These are phyloP conservation scores for Aphelinus atriplicis DNA, from an alignment of 1,140 invertebrate species.

Conservation along the genomic window DNA sequence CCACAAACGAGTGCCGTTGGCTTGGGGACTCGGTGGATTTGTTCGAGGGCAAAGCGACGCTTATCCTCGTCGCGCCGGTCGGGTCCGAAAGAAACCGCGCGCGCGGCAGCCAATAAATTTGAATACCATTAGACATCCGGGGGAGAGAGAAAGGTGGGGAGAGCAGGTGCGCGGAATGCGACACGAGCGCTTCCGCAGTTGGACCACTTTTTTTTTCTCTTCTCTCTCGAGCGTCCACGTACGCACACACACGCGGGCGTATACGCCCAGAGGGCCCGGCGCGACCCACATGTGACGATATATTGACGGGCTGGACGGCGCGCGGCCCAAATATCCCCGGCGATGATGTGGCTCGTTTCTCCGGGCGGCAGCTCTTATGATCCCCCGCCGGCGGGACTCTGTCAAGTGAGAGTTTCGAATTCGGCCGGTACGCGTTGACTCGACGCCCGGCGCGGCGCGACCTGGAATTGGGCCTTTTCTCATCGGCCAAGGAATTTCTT, in stretches of 20 bases:
- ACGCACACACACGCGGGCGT: not conserved
- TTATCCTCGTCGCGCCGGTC: no score
- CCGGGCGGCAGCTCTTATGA: not conserved
- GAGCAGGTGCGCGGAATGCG: no score
- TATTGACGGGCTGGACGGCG: not conserved
- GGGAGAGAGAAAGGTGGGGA: no score
- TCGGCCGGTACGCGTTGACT: no score
- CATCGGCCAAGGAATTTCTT: no score
- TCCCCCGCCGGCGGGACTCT: not conserved
- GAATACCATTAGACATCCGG: constrained; percentile 16
- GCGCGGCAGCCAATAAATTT: not conserved
- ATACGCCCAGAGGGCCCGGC: not conserved
- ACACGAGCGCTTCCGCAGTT: not conserved
- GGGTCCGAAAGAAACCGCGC: no score
- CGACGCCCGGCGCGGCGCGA: no score
- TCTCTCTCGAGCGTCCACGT: not conserved
- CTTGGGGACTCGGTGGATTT: no score
- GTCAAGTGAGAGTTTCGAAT: not conserved
- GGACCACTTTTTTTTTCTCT: constrained; percentile 9
- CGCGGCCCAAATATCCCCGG: constrained; percentile 22
- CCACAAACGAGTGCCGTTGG: no score
- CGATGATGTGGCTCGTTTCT: constrained; percentile 12
- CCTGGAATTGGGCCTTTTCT: no score
- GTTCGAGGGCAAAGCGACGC: no score
- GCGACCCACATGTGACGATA: constrained; percentile 7